phyloP scores from a whole-genome alignment of 2,888 invertebrate species.

The Sarcophaga rosellei region DNA sequence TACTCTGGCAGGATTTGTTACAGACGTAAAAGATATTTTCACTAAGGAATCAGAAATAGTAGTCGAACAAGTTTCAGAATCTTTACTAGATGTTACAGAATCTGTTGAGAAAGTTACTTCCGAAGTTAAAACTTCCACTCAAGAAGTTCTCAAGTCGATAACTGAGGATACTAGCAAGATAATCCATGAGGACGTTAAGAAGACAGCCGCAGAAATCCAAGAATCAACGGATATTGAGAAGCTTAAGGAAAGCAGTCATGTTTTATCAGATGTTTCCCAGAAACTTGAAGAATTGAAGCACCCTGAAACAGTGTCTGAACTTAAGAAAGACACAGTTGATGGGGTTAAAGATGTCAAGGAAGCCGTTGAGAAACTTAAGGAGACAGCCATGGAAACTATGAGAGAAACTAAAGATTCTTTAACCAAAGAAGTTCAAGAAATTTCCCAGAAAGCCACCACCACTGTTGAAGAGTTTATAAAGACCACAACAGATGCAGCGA shows the following conservation, averaged over 20 bases:
- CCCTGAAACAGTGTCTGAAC: conserved; percentile 19
- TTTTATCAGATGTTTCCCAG: conserved; percentile 51
- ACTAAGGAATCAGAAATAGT: conserved; percentile 60
- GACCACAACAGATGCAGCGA: conserved; percentile 2
- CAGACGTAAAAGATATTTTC: conserved; percentile 36
- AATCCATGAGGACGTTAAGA: conserved; percentile 31
- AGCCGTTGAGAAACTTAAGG: background rate
- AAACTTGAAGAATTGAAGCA: conserved; percentile 57
- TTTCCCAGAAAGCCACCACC: background rate
- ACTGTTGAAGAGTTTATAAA: background rate
- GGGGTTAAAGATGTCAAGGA: background rate
- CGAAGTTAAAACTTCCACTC: conserved; percentile 27
- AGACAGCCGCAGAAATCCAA: conserved; percentile 63
- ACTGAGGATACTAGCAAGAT: conserved; percentile 59
- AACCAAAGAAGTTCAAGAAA: background rate
- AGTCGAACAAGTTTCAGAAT: conserved; percentile 43
- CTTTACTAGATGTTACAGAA: conserved; percentile 18
- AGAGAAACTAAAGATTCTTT: conserved; percentile 14
- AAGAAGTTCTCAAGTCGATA: conserved; percentile 38
- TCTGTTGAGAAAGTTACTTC: conserved; percentile 46
- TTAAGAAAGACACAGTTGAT: background rate
- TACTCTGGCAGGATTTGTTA: conserved; percentile 26
- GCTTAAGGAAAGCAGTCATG: conserved; percentile 44
- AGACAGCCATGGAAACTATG: background rate
- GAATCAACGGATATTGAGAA: conserved; percentile 60